Percentiles rank a stretch among this genome's conserved stretches.
These are phyloP conservation scores for Acanthaster planci DNA, from an alignment of 35 echinoderm and acorn worm species.

Conservation along the genomic window DNA sequence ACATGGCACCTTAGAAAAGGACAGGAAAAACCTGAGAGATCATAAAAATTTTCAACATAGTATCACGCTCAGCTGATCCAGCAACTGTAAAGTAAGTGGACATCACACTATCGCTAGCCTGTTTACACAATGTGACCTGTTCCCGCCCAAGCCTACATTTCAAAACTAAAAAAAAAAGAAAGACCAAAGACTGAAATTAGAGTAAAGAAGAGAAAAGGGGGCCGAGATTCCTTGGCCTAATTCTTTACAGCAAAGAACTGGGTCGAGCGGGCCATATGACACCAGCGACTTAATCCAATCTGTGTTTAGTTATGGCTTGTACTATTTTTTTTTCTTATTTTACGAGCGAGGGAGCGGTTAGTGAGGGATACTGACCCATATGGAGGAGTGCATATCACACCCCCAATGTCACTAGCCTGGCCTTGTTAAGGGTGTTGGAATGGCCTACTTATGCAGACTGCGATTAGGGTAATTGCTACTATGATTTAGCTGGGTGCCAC, in stretches of 20 bases:
- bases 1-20: no score
- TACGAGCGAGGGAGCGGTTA: no score
- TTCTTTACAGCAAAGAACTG: neutral
- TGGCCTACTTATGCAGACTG: neutral
- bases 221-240: constrained; percentile 1
- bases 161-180: neutral
- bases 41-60: no score
- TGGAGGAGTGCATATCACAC: neutral
- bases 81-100: neutral
- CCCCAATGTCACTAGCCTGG: neutral
- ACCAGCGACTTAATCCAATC: constrained; percentile 22
- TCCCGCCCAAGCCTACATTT: neutral
- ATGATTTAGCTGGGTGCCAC: no score
- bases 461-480: constrained; percentile 2
- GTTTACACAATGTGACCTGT: neutral
- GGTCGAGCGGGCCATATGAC: neutral
- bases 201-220: neutral
- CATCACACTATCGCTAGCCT: neutral
- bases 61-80: neutral
- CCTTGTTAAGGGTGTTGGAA: neutral
- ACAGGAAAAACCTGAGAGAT: no score
- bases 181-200: neutral
- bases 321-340: neutral
- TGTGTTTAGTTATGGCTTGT: constrained; percentile 3
- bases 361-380: neutral